Evolutionary conservation across 1,140 invertebrate genomes (phyloP).

Genomic region (Pseudomyrmex pallidus): DNA sequence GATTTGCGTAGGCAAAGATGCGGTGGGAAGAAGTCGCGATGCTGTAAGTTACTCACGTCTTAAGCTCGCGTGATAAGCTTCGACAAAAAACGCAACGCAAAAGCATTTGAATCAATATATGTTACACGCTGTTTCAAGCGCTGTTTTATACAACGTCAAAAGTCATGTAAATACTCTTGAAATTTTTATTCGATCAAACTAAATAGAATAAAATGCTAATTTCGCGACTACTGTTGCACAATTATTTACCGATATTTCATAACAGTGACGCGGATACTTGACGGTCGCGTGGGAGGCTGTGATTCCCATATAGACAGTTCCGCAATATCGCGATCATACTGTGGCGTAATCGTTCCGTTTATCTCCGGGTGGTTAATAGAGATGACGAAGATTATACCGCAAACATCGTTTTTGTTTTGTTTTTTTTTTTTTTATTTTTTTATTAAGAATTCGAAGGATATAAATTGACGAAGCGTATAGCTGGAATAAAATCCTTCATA

Average conservation of each 20-base stretch:
- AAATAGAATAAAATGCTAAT: constrained; percentile 13
- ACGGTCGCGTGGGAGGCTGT: constrained; percentile 47
- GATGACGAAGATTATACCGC: background rate
- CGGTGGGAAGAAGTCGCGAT: background rate
- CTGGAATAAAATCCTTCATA: background rate
- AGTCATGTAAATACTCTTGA: constrained; percentile 2
- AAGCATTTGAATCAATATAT: background rate
- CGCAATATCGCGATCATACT: constrained; percentile 32
- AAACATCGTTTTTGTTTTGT: background rate
- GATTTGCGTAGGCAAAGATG: constrained; percentile 22
- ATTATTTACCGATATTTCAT: constrained; percentile 59
- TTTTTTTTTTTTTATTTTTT: too few relatives aligned
- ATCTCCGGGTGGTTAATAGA: constrained; percentile 29
- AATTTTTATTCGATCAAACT: background rate
- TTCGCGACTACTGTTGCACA: constrained; percentile 12
- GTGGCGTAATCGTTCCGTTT: constrained; percentile 50
- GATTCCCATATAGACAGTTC: constrained; percentile 51
- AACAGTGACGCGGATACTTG: constrained; percentile 37
- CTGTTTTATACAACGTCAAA: constrained; percentile 14
- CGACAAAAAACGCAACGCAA: background rate
- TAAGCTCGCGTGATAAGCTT: background rate
- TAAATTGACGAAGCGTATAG: background rate
- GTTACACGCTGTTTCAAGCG: background rate
- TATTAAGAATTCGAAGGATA: too few relatives aligned
- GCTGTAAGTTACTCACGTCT: constrained; percentile 17